Percentiles rank a stretch among this genome's conserved stretches.
Evolutionary conservation across 2,797 vertebrate species (phyloP).

Genomic region (Sciaenops ocellatus): DNA sequence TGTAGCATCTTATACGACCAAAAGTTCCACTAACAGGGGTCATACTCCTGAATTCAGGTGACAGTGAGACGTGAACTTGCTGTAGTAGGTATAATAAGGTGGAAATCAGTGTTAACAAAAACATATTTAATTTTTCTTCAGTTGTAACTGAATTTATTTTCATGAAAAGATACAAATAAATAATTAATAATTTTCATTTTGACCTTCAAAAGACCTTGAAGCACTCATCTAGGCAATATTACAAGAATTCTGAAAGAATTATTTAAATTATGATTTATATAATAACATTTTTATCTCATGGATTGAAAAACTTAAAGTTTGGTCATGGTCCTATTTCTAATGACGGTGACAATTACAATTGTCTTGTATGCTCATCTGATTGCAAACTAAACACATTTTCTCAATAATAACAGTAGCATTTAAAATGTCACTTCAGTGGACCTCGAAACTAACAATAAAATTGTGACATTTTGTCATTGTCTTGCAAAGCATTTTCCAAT

Average conservation of each 20-base stretch:
- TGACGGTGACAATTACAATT: not conserved
- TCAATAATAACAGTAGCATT: not conserved
- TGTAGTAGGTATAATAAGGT: not conserved
- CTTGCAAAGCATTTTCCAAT: not conserved
- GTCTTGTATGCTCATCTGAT: not conserved
- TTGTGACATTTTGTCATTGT: not conserved
- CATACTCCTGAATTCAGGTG: not conserved
- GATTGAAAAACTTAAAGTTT: too few relatives aligned
- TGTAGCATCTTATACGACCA: conserved; percentile 44
- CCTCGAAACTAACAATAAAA: not conserved
- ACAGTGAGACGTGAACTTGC: not conserved
- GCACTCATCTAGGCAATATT: not conserved
- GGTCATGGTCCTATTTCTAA: not conserved
- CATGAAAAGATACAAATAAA: not conserved
- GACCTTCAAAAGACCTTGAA: not conserved
- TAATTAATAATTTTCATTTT: not conserved
- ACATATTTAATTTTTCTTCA: not conserved
- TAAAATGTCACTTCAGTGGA: not conserved
- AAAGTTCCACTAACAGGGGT: not conserved
- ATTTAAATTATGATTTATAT: not conserved
- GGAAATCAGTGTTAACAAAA: not conserved
- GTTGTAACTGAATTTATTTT: not conserved
- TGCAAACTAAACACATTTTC: not conserved
- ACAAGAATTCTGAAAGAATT: not conserved
- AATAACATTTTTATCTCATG: not conserved